These are phyloP conservation scores for Troides aeacus DNA, from an alignment of 2,888 invertebrate genomes.

Conservation along the genomic window DNA sequence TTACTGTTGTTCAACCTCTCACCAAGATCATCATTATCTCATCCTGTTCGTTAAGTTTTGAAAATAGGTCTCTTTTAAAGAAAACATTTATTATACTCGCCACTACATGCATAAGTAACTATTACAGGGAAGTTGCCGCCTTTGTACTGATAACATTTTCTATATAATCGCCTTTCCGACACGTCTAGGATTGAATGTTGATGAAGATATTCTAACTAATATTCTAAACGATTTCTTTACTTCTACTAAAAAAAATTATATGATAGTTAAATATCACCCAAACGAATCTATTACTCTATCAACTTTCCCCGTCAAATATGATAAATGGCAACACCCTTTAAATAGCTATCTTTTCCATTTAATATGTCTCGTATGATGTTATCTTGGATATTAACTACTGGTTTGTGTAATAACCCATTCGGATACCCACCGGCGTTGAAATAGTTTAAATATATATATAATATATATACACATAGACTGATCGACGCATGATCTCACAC, in stretches of 20 bases:
- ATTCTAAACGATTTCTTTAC: background rate
- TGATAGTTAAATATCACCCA: background rate
- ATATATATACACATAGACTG: background rate
- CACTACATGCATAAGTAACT: no score
- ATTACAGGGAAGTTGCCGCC: no score
- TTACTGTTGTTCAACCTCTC: no score
- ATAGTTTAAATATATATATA: background rate
- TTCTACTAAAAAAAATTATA: background rate
- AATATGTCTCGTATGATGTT: background rate
- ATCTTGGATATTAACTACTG: background rate
- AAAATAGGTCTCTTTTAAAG: no score
- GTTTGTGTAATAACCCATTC: background rate
- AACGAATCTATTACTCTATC: background rate
- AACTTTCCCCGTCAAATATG: slow-evolving; percentile 9
- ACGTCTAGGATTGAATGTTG: no score
- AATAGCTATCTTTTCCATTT: background rate
- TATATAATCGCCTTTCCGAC: no score
- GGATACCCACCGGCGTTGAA: background rate
- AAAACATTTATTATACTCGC: no score
- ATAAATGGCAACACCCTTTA: slow-evolving; percentile 10
- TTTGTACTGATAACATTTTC: no score
- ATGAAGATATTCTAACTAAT: no score
- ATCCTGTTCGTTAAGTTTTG: no score
- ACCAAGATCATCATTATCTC: no score
- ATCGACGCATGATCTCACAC: background rate